phyloP scores from a whole-genome alignment of 2,888 invertebrate genomes.

The Drosophila setosimentum region DNA sequence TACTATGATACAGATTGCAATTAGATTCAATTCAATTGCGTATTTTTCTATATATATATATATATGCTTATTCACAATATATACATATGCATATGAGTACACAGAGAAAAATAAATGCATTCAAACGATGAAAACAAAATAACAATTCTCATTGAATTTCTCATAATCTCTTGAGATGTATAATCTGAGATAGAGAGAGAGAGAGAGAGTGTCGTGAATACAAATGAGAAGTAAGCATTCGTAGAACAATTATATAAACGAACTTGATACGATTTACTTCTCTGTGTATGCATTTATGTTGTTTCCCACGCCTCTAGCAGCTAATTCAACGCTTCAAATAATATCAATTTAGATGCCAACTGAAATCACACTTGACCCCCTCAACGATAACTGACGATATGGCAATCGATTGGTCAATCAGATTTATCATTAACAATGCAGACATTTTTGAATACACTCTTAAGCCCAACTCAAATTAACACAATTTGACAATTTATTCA shows the following conservation, averaged over 20 bases:
- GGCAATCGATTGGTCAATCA: too few species aligned
- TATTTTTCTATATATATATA: too few species aligned
- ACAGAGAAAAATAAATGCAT: conserved; percentile 1
- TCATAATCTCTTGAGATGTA: neutral
- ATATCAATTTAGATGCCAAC: neutral
- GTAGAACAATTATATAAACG: neutral
- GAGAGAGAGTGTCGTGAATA: neutral
- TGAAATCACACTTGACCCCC: neutral
- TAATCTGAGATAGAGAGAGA: neutral
- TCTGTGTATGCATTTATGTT: conserved; percentile 4
- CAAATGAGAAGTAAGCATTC: neutral
- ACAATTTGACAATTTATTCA: too few species aligned
- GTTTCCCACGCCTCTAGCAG: conserved; percentile 1
- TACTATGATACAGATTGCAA: conserved; percentile 52
- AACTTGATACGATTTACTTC: neutral
- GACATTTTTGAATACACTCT: too few species aligned
- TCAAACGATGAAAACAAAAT: neutral
- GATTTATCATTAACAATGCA: neutral
- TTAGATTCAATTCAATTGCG: neutral
- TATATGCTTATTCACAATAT: neutral
- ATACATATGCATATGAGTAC: conserved; percentile 2
- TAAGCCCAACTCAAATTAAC: too few species aligned
- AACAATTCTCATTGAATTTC: neutral
- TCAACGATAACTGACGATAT: neutral
- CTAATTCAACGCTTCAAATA: conserved; percentile 26